Evolutionary conservation across 2,113 vertebrate species (phyloP).

Genomic region (Galemys pyrenaicus): DNA sequence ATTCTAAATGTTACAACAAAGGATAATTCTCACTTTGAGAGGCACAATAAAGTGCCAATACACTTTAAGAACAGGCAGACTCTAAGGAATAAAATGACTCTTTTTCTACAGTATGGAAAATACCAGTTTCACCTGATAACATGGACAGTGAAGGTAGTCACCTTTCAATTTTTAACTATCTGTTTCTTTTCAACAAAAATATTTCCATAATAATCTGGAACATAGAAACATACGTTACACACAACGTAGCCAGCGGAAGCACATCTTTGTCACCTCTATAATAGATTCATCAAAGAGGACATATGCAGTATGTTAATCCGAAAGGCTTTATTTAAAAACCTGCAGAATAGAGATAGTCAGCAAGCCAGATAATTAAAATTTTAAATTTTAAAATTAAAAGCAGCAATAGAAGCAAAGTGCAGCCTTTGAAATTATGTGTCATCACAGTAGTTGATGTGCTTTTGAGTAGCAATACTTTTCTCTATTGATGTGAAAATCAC

Average conservation of each 20-base stretch:
- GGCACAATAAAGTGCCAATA: not conserved
- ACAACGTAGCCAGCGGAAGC: not conserved
- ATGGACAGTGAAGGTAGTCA: not conserved
- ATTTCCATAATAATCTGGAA: not conserved
- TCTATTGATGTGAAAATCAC: not conserved
- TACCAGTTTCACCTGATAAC: not conserved
- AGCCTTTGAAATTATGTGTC: not conserved
- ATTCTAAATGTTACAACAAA: not conserved
- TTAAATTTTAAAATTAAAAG: constrained; percentile 35
- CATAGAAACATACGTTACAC: not conserved
- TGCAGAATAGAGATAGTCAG: not conserved
- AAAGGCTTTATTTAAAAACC: not conserved
- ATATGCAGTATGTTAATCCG: not conserved
- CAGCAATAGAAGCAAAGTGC: not conserved
- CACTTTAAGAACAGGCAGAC: not conserved
- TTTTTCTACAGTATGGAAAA: not conserved
- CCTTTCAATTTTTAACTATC: not conserved
- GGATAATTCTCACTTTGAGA: not conserved
- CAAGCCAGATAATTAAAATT: not conserved
- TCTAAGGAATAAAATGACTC: not conserved
- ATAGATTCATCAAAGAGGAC: not conserved
- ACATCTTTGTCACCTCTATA: not conserved
- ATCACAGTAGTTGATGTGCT: not conserved
- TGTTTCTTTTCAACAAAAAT: not conserved
- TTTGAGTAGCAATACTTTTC: not conserved